Evolutionary conservation across 2,797 vertebrate species (phyloP).

Genomic region (Hozukius guyotensis): DNA sequence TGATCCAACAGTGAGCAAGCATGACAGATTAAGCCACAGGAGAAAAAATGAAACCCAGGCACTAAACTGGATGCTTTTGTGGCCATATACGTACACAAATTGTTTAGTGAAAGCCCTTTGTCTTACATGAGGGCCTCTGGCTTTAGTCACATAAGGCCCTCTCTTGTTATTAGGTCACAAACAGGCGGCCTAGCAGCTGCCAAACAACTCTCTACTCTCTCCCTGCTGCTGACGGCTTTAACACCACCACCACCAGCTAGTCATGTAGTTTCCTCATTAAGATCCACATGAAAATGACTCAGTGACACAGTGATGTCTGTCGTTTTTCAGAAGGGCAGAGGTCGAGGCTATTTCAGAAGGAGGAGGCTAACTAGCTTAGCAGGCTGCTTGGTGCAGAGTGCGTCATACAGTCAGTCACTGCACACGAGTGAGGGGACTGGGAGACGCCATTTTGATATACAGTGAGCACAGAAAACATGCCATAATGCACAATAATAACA

Average conservation of each 20-base stretch:
- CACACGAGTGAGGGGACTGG: conserved; percentile 72
- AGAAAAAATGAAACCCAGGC: conserved; percentile 11
- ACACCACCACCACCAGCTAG: background rate
- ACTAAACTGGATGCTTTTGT: conserved; percentile 31
- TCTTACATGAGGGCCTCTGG: conserved; percentile 48
- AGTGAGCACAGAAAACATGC: conserved; percentile 47
- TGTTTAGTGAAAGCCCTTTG: conserved; percentile 55
- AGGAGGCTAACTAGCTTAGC: conserved; percentile 49
- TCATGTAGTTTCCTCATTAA: background rate
- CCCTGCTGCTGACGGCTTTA: background rate
- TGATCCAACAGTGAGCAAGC: conserved; percentile 2
- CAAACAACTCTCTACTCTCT: conserved; percentile 10
- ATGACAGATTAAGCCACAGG: conserved; percentile 1
- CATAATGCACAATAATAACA: conserved; percentile 19
- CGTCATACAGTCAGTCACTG: conserved; percentile 78
- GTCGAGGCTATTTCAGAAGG: conserved; percentile 13
- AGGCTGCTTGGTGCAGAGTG: conserved; percentile 83
- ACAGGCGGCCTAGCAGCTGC: conserved; percentile 64
- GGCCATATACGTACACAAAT: conserved; percentile 15
- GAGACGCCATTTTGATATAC: conserved; percentile 87
- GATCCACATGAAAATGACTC: conserved; percentile 10
- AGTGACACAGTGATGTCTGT: background rate
- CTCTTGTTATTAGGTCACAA: conserved; percentile 68
- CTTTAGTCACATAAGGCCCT: conserved; percentile 61
- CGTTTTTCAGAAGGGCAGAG: conserved; percentile 11